phyloP scores from a whole-genome alignment of 2,888 invertebrate species.

The Plagodis dolabraria region DNA sequence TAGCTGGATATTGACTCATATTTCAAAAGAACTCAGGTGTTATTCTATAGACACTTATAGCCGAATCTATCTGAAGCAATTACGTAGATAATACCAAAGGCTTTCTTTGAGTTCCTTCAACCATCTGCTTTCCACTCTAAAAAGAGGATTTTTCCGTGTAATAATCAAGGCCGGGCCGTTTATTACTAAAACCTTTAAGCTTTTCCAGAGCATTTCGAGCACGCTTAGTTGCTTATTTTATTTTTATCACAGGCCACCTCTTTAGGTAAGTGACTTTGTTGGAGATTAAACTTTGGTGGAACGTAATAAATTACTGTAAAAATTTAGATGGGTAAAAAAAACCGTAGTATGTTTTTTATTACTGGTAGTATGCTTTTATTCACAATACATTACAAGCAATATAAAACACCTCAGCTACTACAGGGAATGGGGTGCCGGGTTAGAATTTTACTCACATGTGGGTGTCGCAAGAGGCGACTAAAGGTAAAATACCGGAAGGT shows the following conservation, averaged over 20 bases:
- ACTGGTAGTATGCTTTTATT: too few species aligned
- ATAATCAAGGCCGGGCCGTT: slow-evolving; percentile 12
- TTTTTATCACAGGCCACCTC: slow-evolving; percentile 8
- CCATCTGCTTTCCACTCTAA: slow-evolving; percentile 8
- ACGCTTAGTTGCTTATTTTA: slow-evolving; percentile 20
- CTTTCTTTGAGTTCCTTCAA: slow-evolving; percentile 7
- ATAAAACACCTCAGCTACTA: too few species aligned
- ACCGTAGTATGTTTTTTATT: too few species aligned
- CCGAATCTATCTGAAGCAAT: slow-evolving; percentile 1
- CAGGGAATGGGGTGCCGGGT: too few species aligned
- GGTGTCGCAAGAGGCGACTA: too few species aligned
- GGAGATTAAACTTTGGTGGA: neutral
- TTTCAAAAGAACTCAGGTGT: too few species aligned
- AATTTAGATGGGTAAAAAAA: too few species aligned
- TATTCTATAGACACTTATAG: neutral
- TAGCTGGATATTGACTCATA: too few species aligned
- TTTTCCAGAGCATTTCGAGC: slow-evolving; percentile 21
- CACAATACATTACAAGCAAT: too few species aligned
- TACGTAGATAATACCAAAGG: slow-evolving; percentile 9
- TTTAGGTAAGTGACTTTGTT: slow-evolving; percentile 6
- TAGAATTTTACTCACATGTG: too few species aligned
- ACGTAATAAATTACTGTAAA: too few species aligned
- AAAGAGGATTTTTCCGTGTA: slow-evolving; percentile 21
- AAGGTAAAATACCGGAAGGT: too few species aligned
- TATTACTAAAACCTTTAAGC: slow-evolving; percentile 24